Evolutionary conservation across 2,888 invertebrate species (phyloP), one percentile per base, ranked within the genome.

Genomic region (Scaeva pyrastri): DNA sequence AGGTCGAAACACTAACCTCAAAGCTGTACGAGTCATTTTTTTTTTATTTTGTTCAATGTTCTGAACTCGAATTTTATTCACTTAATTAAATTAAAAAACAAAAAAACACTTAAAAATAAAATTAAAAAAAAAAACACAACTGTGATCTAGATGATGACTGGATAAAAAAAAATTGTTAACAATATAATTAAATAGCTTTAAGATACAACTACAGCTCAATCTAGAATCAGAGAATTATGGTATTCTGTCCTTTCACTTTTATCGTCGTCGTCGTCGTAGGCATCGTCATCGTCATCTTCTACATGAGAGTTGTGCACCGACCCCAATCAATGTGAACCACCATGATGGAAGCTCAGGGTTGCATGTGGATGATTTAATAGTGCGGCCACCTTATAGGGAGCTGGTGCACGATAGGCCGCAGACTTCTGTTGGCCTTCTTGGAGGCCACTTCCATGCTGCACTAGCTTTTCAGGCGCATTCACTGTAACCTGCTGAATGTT

Each of bases 401-500:
- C 71, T 26, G 84, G 66, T 48, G 66, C 5, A 19, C 66, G 66
- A 1, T 12, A 48, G 3, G 66, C 48, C 6, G 76, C 48, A 26
- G 85, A 72, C 55, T 81, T 85, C 48, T 81, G 70, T 48, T 85
- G 81, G 70, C 50, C 85, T 77, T 81, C 68, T 60, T 81, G 73
- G 62, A 73, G 85, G 84, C 45, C 72, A 43, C n/a, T 39, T 39
- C 10, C 66, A 14, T 45, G 39, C 12, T 43, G 39, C n/a, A 56
- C 45, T 39, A 58, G 62, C 36, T 66, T 66, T 14, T 94, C 93
- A 10, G 94, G 94, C 66, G 94, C 93, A 74, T 94, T 94, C n/a
- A 94, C 93, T 64, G 94, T 93, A 12, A 94, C 92, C 83, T 94
- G 92, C 88, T 94, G 94, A 88, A 94, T 92, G 89, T 94, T 94